Conservation (phyloP, 2,797 vertebrate genomes). For the Pteropus rufus region DNA sequence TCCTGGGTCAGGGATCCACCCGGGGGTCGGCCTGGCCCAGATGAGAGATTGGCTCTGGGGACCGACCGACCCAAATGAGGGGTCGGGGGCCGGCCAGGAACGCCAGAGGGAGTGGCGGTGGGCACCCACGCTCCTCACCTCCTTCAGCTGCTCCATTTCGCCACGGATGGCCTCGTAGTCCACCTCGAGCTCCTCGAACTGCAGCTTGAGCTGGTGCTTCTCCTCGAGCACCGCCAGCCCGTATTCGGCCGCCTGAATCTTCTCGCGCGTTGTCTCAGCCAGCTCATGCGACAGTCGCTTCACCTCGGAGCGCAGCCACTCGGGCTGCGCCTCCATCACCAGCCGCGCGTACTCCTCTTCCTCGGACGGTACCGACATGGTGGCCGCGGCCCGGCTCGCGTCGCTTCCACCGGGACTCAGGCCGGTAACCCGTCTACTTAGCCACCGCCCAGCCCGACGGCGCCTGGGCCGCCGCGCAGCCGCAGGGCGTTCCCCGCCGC, state of each 20-base stretch:
- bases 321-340: conserved; percentile 91
- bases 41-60: too few relatives aligned
- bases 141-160: conserved; percentile 95
- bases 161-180: conserved; percentile 92
- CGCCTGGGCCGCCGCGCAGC: background rate
- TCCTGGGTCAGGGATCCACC: background rate
- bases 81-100: too few relatives aligned
- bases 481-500: background rate
- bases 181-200: conserved; percentile 93
- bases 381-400: conserved; percentile 47
- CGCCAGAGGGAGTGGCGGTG: background rate
- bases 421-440: conserved; percentile 65
- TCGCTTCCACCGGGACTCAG: conserved; percentile 26
- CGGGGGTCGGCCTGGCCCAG: background rate
- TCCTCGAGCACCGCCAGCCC: conserved; percentile 97
- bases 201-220: conserved; percentile 95
- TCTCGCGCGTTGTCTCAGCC: conserved; percentile 93
- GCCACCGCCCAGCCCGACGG: background rate
- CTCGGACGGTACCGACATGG: conserved; percentile 87
- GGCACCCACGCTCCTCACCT: conserved; percentile 84
- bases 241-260: conserved; percentile 98
- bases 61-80: too few relatives aligned
- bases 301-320: conserved; percentile 91
- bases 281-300: conserved; percentile 93
- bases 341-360: conserved; percentile 89